Conservation (phyloP, 2,888 invertebrate species). For the Macrosiphum euphorbiae region DNA sequence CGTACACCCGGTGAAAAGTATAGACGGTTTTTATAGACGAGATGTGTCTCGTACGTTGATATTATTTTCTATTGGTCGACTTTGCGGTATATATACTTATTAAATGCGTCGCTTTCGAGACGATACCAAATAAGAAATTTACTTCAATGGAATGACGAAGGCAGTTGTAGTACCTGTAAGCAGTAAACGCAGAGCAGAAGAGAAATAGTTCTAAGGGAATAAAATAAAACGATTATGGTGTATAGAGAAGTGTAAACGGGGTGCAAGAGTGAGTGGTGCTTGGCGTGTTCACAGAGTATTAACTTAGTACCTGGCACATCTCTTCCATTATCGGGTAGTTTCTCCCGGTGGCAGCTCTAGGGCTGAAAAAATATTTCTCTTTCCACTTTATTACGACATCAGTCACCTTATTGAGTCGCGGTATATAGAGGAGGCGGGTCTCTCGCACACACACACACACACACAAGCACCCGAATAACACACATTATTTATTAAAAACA, state of each 20-base stretch:
- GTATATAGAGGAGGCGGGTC: conserved; percentile 20
- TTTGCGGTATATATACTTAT: not conserved
- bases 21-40: not conserved
- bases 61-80: not conserved
- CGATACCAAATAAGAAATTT: not conserved
- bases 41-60: not conserved
- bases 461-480: not conserved
- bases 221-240: conserved; percentile 29
- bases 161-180: not conserved
- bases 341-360: not conserved
- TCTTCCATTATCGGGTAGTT: conserved; percentile 56
- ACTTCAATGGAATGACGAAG: not conserved
- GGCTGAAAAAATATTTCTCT: conserved; percentile 40
- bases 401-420: conserved; percentile 54
- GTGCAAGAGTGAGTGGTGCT: conserved; percentile 42
- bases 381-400: conserved; percentile 54
- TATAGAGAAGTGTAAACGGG: not conserved
- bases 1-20: not conserved
- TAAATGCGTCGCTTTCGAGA: not conserved
- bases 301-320: conserved; percentile 61
- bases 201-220: conserved; percentile 30
- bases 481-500: conserved; percentile 56
- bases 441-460: not conserved
- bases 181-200: not conserved
- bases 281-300: conserved; percentile 59